Percentiles rank a stretch among this genome's conserved stretches.
Evolutionary conservation across 2,888 invertebrate genomes (phyloP).

Genomic region (Nasonia oneida): DNA sequence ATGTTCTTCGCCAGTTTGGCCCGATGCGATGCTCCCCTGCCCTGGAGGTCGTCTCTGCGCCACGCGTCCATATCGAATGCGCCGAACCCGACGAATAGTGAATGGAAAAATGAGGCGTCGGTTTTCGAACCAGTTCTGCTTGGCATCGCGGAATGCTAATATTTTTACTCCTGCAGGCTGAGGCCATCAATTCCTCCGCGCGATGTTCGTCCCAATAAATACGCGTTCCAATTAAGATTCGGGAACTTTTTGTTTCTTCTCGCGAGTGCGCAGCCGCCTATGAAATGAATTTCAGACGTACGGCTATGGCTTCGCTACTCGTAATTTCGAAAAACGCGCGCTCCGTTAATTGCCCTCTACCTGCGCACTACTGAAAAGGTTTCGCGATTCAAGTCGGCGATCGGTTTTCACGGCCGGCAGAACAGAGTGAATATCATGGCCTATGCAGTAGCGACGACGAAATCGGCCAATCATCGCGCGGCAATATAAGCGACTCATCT

Average conservation of each 20-base stretch:
- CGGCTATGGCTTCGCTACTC: neutral
- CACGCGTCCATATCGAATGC: too few species aligned
- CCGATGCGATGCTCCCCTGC: neutral
- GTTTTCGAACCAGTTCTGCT: slow-evolving; percentile 45
- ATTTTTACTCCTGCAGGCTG: slow-evolving; percentile 25
- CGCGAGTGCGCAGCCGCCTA: neutral
- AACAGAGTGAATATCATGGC: too few species aligned
- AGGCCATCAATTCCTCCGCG: slow-evolving; percentile 21
- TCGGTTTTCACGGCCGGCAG: too few species aligned
- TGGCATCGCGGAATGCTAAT: slow-evolving; percentile 28
- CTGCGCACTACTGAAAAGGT: too few species aligned
- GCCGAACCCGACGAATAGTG: neutral
- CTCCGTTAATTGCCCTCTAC: neutral
- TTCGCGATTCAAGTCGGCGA: too few species aligned
- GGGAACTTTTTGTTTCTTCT: neutral
- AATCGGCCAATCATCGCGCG: neutral
- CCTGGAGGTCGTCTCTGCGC: too few species aligned
- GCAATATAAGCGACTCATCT: neutral
- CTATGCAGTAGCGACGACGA: neutral
- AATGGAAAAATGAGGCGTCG: neutral
- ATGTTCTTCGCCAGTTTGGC: neutral
- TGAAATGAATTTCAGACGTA: neutral
- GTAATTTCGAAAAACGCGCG: neutral
- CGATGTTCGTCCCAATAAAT: slow-evolving; percentile 41
- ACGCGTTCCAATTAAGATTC: slow-evolving; percentile 33